Base-by-base conservation (phyloP, 2,113 vertebrate species). In the Caranx melampygus region DNA sequence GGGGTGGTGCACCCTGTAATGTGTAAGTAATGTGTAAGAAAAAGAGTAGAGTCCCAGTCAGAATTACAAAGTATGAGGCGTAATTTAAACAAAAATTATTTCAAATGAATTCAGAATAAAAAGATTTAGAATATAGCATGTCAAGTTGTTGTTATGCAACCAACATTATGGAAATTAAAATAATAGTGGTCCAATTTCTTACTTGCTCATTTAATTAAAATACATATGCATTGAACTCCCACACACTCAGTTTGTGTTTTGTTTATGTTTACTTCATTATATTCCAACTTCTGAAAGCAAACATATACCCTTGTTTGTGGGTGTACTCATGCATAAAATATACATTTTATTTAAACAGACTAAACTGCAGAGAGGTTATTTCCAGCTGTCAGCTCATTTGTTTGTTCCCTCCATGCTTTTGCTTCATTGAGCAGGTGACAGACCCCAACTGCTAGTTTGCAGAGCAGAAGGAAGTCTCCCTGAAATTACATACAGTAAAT, bases 401-500 rank as follows among this genome's bases (percentile, higher is more conserved):
- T 61, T 62, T 12, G 6, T n/a, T 18, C 18, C 37, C 15, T 63
- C 1, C 0, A 4, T 63, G 21, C 59, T 13, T 31, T 1, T 14
- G 47, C 63, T 57, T 57, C 45, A 33, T 65, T 15, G 14, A 63
- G 54, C 58, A 64, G 13, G 45, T 57, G 58, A 81, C 42, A 51
- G 40, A 70, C 57, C 78, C 72, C 31, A 40, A 6, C 62, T 21
- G n/a, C 54, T 45, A 6, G 31, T 82, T 64, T 78, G 54, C 54
- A 60, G 33, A 66, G 72, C 57, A 34, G 55, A 51, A 67, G 74
- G 16, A 69, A 21, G 54, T 37, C 55, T 51, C 68, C 75, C 52
- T 71, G 61, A 87, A 78, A 78, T 84, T 58, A 78, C 78, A 86
- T 86, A 82, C 69, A 79, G 75, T 87, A 85, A 84, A 91, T 87